Evolutionary conservation across 2,888 invertebrate species (phyloP), one percentile per base, ranked within the genome.

Genomic region (Phasia obesa): DNA sequence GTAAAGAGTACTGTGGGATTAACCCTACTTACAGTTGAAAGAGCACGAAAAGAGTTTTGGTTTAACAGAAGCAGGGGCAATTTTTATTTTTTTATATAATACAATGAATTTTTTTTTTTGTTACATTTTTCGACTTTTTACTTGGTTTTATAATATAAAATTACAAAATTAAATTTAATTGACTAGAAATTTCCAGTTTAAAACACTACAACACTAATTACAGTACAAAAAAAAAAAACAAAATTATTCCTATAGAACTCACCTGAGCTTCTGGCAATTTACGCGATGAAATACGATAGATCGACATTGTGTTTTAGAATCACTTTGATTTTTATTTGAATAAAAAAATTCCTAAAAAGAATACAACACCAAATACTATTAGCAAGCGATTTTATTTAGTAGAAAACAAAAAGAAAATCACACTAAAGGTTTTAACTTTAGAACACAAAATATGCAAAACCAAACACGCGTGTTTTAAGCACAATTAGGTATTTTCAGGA

Each of bases 261-360:
- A 94, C 94, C 93, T 94, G 94, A 89, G 93, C 92, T 90, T 94
- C 94, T 86, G 92, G 91, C 88, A 94, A 90, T 92, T 92, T 93
- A 86, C 92, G 92, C 87, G 94, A 92, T 87, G 94, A 93, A 90
- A 94, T 93, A 92, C 94, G 94, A 92, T 93, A 94, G 89, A 95
- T 91, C 91, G 94, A 93, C 94, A 95, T 94, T 85, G 85, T 88
- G 83, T 11, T 64, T 71, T 42, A 31, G 49, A 59, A 78, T 79
- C 76, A 76, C 71, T 84, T 67, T 55, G 51, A 27, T 69, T 77
- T 47, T 70, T 59, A 31, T 73, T 71, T 59, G 65, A 76, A 65
- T 31, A 75, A 76, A 55, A 74, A 74, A 60, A 79, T 65, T 70
- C 70, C 79, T 79, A 82, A 69, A 80, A 79, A 27, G 21, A 77